Evolutionary conservation across 2,113 vertebrate genomes (phyloP), one percentile per base, ranked within the genome.

Genomic region (Neogale vison): DNA sequence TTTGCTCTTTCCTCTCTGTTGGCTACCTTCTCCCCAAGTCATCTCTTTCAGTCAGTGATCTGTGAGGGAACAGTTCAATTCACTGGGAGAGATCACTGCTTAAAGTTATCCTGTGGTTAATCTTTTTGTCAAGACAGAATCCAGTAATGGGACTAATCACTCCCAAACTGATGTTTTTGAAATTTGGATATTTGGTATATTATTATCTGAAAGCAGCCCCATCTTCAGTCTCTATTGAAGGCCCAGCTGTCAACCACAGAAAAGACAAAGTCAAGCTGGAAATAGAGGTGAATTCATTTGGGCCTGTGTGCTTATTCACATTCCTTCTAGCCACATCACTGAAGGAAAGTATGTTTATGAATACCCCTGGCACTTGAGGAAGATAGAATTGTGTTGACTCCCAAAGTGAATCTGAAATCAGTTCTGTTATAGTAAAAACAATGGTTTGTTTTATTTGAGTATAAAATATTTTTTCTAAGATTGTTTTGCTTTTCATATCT

Each of bases 131-230:
- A 95, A 90, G 88, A 77, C 17, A 95, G 81, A 92, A 94, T 85
- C 71, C 34, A 82, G 63, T 91, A 97, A 95, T 94, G 95, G 96
- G 81, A 96, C 92, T 93, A 97, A 95, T 86, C 45, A 92, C 52
- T 91, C 10, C 36, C 45, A 94, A 95, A 82, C 57, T 97, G 85
- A 93, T 95, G 65, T 94, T 96, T 96, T 97, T 82, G 57, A 97
- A 95, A 96, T 93, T 94, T 95, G 67, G 10, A 88, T 45, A 83
- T 88, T 89, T 5, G 1, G 8, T 67, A 59, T 94, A 67, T 92
- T 90, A 71, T 87, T 94, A 42, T 96, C 36, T 94, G 59, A 95
- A 86, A 96, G 45, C 24, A 92, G 31, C n/a, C 50, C 77, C 74
- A 87, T 93, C 83, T 96, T 82, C 71, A 86, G 45, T 65, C 55